These are phyloP conservation scores for Scarus forsteni DNA, from an alignment of 2,797 vertebrate species.

Conservation along the genomic window DNA sequence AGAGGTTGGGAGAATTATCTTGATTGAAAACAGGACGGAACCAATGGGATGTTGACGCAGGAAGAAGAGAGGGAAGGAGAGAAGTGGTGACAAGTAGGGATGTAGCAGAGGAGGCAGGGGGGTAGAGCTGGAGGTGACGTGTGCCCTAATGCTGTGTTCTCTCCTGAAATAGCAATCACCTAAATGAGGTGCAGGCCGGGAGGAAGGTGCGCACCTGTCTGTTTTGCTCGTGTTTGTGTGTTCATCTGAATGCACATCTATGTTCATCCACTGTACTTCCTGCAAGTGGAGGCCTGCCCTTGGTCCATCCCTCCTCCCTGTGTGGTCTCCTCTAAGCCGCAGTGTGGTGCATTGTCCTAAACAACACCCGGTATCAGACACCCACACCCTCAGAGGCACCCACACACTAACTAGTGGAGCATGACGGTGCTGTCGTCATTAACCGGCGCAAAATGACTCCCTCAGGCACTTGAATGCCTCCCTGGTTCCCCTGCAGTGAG, in stretches of 20 bases:
- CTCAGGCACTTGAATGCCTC: slow-evolving; percentile 30
- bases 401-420: slow-evolving; percentile 33
- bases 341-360: slow-evolving; percentile 50
- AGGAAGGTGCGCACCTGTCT: slow-evolving; percentile 54
- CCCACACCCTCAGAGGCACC: slow-evolving; percentile 19
- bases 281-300: slow-evolving; percentile 48
- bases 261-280: slow-evolving; percentile 20
- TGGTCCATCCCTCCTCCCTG: slow-evolving; percentile 32
- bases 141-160: slow-evolving; percentile 72
- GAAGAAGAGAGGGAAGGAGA: slow-evolving; percentile 17
- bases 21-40: slow-evolving; percentile 44
- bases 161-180: slow-evolving; percentile 79
- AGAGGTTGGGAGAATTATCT: slow-evolving; percentile 31
- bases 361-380: slow-evolving; percentile 13
- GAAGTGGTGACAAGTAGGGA: slow-evolving; percentile 44
- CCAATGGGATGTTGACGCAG: slow-evolving; percentile 38
- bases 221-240: slow-evolving; percentile 34
- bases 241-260: slow-evolving; percentile 26
- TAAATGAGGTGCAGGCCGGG: slow-evolving; percentile 71
- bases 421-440: slow-evolving; percentile 44
- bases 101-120: slow-evolving; percentile 35
- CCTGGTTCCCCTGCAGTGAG: slow-evolving; percentile 44
- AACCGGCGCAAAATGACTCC: slow-evolving; percentile 46
- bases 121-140: slow-evolving; percentile 63
- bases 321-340: slow-evolving; percentile 25